These are phyloP conservation scores for Cyanistes caeruleus DNA, from an alignment of 2,113 vertebrate species.

Conservation along the genomic window DNA sequence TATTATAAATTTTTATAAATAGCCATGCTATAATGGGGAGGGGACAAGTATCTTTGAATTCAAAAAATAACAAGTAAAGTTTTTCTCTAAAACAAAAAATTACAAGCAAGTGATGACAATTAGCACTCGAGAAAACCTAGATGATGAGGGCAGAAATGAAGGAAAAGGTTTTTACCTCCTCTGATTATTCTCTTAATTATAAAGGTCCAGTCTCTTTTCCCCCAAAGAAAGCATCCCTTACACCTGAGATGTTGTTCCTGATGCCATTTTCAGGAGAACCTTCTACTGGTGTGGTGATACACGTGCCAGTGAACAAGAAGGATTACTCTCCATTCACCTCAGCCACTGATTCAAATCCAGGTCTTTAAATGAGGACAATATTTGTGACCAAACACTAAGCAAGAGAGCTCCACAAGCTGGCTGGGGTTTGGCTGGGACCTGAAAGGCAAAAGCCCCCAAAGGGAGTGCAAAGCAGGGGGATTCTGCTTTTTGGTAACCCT, in stretches of 20 bases:
- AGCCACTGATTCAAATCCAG: background rate
- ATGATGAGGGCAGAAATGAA: background rate
- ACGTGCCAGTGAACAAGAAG: background rate
- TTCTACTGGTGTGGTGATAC: background rate
- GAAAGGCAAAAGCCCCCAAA: background rate
- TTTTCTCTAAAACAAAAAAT: background rate
- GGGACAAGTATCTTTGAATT: background rate
- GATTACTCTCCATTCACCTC: background rate
- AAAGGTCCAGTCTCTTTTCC: background rate
- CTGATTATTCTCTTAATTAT: background rate
- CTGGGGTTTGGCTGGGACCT: background rate
- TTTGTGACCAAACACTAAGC: background rate
- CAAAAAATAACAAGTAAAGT: background rate
- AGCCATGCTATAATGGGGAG: background rate
- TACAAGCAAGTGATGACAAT: background rate
- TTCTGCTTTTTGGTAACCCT: background rate
- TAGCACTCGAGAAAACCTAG: background rate
- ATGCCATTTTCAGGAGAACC: background rate
- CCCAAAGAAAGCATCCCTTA: background rate
- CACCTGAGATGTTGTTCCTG: background rate
- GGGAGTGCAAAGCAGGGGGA: fast-evolving
- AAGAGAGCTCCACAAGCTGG: background rate
- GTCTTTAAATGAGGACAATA: background rate
- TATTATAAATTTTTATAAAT: background rate
- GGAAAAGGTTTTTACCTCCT: background rate